Evolutionary conservation across 2,888 invertebrate genomes (phyloP).

Genomic region (Cyclophora albipunctata): DNA sequence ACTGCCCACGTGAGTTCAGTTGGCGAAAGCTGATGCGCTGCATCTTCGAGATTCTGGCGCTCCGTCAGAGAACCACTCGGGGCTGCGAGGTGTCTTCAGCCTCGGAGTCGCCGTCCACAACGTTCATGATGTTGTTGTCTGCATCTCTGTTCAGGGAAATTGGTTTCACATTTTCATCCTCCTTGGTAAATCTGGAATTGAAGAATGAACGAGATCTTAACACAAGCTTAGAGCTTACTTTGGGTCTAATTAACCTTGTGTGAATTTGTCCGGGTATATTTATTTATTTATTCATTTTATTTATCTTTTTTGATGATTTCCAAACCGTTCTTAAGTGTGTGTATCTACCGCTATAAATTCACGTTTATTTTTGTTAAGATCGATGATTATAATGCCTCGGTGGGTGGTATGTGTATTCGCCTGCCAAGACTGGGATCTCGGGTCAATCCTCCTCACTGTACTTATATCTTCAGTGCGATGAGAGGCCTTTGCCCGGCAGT

Average conservation of each 20-base stretch:
- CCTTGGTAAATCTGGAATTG: constrained; percentile 47
- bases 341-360: too few species aligned
- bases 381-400: too few species aligned
- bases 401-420: too few species aligned
- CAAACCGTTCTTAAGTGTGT: not conserved
- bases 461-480: too few species aligned
- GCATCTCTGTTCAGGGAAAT: constrained; percentile 51
- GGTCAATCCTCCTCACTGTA: too few species aligned
- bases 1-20: constrained; percentile 3
- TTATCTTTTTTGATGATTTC: not conserved
- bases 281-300: too few species aligned
- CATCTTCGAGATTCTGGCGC: constrained; percentile 20
- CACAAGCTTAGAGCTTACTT: too few species aligned
- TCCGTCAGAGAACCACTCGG: constrained; percentile 36
- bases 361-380: too few species aligned
- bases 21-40: constrained; percentile 7
- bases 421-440: too few species aligned
- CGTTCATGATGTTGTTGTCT: constrained; percentile 51
- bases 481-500: too few species aligned
- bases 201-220: not conserved
- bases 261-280: too few species aligned
- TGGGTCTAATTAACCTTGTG: too few species aligned
- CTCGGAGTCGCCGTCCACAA: constrained; percentile 35
- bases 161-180: constrained; percentile 59
- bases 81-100: constrained; percentile 27